Base-by-base conservation (phyloP, 2,113 vertebrate species). In the Menidia beryllina region DNA sequence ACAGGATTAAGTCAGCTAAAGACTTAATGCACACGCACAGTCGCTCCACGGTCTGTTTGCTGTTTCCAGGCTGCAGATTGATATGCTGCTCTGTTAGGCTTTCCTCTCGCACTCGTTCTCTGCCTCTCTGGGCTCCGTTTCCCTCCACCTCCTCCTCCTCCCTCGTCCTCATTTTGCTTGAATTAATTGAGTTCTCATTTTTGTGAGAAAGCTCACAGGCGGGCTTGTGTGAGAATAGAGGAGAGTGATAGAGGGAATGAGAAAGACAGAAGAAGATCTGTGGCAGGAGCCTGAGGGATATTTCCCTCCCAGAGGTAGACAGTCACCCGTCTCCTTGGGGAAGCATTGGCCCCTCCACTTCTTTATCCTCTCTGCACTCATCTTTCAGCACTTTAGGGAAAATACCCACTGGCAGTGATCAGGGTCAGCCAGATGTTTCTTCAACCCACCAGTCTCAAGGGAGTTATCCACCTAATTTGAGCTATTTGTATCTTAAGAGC, bases 171-270 rank as follows among this genome's bases (percentile, higher is more conserved):
- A 92, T 91, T 93, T 86, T 52, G 74, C 70, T 71, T 71, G 86
- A 92, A 91, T 92, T 93, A 93, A 93, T 93, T 91, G 92, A 92
- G 92, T 93, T 91, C 87, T 93, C 91, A 83, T 92, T 89, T 91
- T 88, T 85, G 81, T 72, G 77, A 76, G 83, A 86, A 82, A 83
- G 82, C 87, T 87, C 78, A 85, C 81, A 79, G 45, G 82, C 88
- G 86, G 71, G 77, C 76, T n/a, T 70, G 76, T 87, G 83, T 52
- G 71, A 69, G 67, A 63, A 56, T 75, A 62, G 75, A 70, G 58
- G 50, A 59, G 67, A 77, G 73, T 25, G 57, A 75, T 70, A 50
- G 72, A 79, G 63, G 82, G 68, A 76, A 73, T 49, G 57, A 71
- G 53, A 81, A 69, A 77, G 67, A 85, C 58, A 66, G 75, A 56